Conservation (phyloP, 2,797 vertebrate genomes). For the Diglossa cyanea region DNA sequence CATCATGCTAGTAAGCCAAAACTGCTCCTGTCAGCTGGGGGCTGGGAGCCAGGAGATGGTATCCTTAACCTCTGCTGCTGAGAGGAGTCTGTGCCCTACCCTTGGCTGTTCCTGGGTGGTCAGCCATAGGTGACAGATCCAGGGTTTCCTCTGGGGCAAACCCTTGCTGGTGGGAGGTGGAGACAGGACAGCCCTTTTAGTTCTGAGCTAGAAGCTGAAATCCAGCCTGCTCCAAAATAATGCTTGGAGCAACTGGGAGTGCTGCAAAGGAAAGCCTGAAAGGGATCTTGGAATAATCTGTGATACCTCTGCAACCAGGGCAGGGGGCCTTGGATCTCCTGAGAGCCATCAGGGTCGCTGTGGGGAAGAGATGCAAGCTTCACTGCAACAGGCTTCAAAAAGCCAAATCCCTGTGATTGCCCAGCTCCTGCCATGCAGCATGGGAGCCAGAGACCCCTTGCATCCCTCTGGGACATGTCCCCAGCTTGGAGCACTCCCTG, state of each 20-base stretch:
- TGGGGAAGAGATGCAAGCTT: neutral
- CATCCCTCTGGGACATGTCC: neutral
- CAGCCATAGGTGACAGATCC: neutral
- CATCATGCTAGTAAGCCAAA: neutral
- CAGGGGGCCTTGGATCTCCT: neutral
- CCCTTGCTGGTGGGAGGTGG: accelerated
- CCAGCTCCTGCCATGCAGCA: neutral
- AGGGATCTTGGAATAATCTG: neutral
- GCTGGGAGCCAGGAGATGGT: neutral
- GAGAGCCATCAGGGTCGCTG: neutral
- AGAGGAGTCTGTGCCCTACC: neutral
- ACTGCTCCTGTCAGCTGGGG: neutral
- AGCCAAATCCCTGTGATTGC: accelerated
- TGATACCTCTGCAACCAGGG: neutral
- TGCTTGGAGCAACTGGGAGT: neutral
- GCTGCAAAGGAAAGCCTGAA: neutral
- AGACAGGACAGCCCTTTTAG: neutral
- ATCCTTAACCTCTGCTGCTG: neutral
- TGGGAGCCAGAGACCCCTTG: neutral
- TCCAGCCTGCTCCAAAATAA: neutral
- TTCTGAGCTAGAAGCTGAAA: neutral
- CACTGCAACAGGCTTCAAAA: neutral
- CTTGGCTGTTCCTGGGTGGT: neutral
- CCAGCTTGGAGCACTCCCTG: neutral
- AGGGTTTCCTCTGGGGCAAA: neutral